phyloP scores from a whole-genome alignment of 2,113 vertebrate species.

The Equus quagga region DNA sequence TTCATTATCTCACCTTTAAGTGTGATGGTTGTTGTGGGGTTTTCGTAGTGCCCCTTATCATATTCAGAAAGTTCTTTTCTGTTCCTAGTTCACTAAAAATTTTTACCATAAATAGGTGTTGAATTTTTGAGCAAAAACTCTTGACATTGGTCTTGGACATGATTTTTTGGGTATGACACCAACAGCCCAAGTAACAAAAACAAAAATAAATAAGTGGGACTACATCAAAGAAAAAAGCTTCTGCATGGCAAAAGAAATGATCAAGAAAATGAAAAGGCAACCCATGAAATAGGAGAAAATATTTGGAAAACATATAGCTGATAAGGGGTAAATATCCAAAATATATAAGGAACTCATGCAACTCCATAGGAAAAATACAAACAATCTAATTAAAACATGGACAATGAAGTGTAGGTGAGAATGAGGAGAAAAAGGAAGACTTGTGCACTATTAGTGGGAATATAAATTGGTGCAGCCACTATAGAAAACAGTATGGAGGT shows the following conservation, averaged over 20 bases:
- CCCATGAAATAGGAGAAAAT: not conserved
- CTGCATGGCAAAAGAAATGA: not conserved
- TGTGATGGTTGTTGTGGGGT: not conserved
- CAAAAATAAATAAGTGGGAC: not conserved
- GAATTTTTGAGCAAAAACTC: not conserved
- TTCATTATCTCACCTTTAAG: not conserved
- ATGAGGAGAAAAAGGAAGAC: not conserved
- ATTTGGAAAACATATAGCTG: not conserved
- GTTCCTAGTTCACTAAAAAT: not conserved
- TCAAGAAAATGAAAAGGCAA: not conserved
- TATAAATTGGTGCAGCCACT: not conserved
- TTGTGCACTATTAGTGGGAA: not conserved
- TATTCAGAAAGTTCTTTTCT: not conserved
- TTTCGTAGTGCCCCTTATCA: not conserved
- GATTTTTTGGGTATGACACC: not conserved
- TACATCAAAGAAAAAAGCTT: not conserved
- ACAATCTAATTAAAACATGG: not conserved
- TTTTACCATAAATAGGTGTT: not conserved
- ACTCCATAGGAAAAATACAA: not conserved
- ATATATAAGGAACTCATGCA: not conserved
- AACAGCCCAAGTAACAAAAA: not conserved
- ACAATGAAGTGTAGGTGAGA: not conserved
- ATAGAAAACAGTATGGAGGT: not conserved
- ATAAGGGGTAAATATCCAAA: not conserved
- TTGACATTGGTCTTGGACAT: not conserved